A percentile compares a stretch with the other conserved stretches of the same genome.
Conservation (phyloP, 2,797 vertebrate species). For the Merluccius polli region DNA sequence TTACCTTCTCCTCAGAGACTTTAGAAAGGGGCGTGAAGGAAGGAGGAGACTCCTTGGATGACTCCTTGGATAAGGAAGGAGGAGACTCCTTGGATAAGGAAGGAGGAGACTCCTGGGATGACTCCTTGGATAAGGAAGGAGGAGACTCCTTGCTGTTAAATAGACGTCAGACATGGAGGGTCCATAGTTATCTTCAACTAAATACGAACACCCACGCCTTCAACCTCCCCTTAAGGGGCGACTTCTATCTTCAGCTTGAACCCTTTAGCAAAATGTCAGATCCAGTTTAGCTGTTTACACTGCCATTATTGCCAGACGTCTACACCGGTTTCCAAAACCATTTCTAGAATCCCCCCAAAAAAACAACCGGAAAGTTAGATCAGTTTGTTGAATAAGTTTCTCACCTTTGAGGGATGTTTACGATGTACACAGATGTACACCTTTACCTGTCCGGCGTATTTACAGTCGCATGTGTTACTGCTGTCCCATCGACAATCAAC, state of each 20-base stretch:
- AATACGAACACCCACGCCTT: not conserved
- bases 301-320: conserved; percentile 26
- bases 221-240: not conserved
- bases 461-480: conserved; percentile 20
- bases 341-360: not conserved
- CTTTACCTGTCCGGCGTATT: not conserved
- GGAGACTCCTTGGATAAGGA: not conserved
- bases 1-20: not conserved
- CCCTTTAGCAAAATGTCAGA: not conserved
- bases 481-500: conserved; percentile 62
- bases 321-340: not conserved
- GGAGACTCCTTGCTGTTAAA: not conserved
- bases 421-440: not conserved
- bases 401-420: not conserved
- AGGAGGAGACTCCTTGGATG: not conserved
- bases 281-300: conserved; percentile 31
- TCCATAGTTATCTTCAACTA: not conserved
- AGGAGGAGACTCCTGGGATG: not conserved
- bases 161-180: not conserved
- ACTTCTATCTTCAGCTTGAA: not conserved
- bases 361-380: not conserved
- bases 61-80: not conserved
- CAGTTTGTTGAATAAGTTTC: not conserved
- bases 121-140: too few relatives aligned
- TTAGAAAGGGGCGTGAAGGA: not conserved